A percentile compares a stretch with the other conserved stretches of the same genome.
These are phyloP conservation scores for Bucorvus abyssinicus DNA, from an alignment of 2,797 vertebrate species.

Conservation along the genomic window DNA sequence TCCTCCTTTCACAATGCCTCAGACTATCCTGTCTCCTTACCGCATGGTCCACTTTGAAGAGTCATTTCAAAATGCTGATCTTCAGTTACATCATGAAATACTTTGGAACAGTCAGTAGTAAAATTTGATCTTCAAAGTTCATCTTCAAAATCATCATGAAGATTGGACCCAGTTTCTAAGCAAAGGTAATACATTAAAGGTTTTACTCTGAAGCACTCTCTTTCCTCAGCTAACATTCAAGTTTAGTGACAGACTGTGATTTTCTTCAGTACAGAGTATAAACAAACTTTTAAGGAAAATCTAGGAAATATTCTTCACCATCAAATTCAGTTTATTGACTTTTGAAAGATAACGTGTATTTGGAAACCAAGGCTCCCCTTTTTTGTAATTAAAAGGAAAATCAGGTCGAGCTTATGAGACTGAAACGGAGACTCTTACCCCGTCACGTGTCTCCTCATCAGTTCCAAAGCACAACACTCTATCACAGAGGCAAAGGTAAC, in stretches of 20 bases:
- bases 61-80: not conserved
- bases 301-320: not conserved
- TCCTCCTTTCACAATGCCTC: not conserved
- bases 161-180: not conserved
- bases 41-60: not conserved
- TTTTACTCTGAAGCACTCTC: not conserved
- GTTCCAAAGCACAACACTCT: not conserved
- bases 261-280: not conserved
- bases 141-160: not conserved
- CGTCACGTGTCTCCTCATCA: not conserved
- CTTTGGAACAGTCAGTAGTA: not conserved
- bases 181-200: not conserved
- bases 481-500: not conserved
- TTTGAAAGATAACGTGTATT: not conserved
- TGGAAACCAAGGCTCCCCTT: not conserved
- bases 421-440: not conserved
- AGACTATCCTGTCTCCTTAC: not conserved
- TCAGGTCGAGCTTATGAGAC: not conserved
- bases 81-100: not conserved
- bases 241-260: not conserved
- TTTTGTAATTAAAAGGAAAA: not conserved
- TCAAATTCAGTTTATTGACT: not conserved
- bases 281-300: not conserved
- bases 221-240: not conserved
- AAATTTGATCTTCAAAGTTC: not conserved